A percentile compares a stretch with the other conserved stretches of the same genome.
phyloP scores from a whole-genome alignment of 2,888 invertebrate species.

The Invenusta paracnida region DNA sequence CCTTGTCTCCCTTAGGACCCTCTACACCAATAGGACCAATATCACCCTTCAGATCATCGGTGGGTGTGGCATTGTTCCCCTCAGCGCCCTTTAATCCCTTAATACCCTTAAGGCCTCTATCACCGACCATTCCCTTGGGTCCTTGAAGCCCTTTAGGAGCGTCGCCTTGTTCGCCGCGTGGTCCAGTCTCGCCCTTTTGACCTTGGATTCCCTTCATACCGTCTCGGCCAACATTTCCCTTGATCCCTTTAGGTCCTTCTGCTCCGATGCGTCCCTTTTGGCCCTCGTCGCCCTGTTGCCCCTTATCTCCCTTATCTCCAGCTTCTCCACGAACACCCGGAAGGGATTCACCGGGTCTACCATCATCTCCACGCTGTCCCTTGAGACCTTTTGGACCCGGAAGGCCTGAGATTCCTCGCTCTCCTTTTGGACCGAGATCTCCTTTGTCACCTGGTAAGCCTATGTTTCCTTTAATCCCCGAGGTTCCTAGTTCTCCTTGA shows the following conservation, averaged over 20 bases:
- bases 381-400: conserved; percentile 12
- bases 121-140: conserved; percentile 1
- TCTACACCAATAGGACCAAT: conserved; percentile 30
- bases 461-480: not conserved
- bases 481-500: conserved; percentile 23
- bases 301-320: conserved; percentile 34
- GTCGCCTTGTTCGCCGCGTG: conserved; percentile 16
- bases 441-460: conserved; percentile 39
- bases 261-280: conserved; percentile 1
- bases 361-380: not conserved
- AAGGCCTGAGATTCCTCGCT: not conserved
- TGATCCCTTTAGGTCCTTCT: conserved; percentile 30
- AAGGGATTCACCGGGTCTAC: not conserved
- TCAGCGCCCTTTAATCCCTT: conserved; percentile 5
- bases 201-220: not conserved
- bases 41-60: not conserved
- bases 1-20: conserved; percentile 13
- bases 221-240: conserved; percentile 14
- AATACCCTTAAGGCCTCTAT: not conserved
- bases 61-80: conserved; percentile 11
- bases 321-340: conserved; percentile 8
- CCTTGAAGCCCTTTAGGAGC: conserved; percentile 20
- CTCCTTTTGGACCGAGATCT: conserved; percentile 17
- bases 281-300: conserved; percentile 1
- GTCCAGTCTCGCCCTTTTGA: conserved; percentile 15